Evolutionary conservation across 2,113 vertebrate genomes (phyloP), one percentile per base, ranked within the genome.

Genomic region (Paramisgurnus dabryanus): DNA sequence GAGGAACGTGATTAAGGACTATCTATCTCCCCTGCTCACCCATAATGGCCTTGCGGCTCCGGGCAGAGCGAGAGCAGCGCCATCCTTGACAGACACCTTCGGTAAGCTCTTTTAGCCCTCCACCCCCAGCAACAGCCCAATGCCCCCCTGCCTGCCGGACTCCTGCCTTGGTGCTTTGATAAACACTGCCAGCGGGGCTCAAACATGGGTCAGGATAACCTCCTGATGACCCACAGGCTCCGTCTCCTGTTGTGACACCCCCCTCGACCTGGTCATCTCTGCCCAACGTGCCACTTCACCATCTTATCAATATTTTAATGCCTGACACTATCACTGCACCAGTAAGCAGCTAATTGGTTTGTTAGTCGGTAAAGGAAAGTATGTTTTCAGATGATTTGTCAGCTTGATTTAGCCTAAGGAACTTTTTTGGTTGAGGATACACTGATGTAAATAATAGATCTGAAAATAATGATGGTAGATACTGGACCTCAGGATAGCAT

Each of bases 201-300:
- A 87, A 91, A 91, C 90, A 87, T 82, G 64, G 94, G 93, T 95
- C 90, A 78, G 93, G 90, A 88, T 96, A 96, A 97, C 96, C 96
- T 93, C 87, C 84, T 67, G 83, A 87, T 91, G 95, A 97, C 96
- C 96, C 65, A 76, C 45, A 70, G 71, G 91, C 93, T 94, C 94
- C 93, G 93, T 91, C 90, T 90, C 73, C 78, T 92, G 86, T 85
- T 91, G 91, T 85, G 85, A 87, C 94, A 94, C 94, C 57, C 55
- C n/a, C 39, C 80, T 76, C 74, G 75, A 68, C 57, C 71, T 64
- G 72, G 75, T 58, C 73, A 74, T 65, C 76, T 75, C 70, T 81
- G 43, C 68, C 18, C 6, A 64, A 53, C 39, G 39, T 40, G 69
- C 79, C 61, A 55, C 68, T 41, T 50, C 73, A 85, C 82, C 34